phyloP scores from a whole-genome alignment of 2,113 vertebrate genomes.

The Malurus elegans region DNA sequence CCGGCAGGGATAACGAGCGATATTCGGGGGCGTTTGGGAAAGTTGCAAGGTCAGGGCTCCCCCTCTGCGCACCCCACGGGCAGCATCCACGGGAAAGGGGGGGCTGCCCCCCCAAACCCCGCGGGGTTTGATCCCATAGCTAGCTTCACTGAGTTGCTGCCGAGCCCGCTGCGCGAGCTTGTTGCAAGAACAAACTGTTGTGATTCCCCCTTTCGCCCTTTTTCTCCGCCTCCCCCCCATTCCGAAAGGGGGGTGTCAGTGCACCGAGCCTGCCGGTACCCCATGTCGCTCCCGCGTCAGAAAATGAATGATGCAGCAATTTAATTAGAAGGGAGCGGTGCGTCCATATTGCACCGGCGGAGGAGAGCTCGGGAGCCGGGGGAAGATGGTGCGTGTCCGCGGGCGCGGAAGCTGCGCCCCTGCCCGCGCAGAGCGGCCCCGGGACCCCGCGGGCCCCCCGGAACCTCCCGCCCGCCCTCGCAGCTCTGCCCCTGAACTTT shows the following conservation, averaged over 20 bases:
- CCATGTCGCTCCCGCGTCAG: background rate
- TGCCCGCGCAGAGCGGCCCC: background rate
- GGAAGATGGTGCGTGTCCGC: background rate
- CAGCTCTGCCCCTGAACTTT: constrained; percentile 2
- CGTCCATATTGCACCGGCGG: constrained; percentile 11
- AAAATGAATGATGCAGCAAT: constrained; percentile 48
- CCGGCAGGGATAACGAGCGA: background rate
- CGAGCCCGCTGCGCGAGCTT: background rate
- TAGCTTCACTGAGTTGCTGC: background rate
- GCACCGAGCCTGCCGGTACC: background rate
- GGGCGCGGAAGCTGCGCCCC: constrained; percentile 14
- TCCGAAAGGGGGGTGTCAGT: background rate
- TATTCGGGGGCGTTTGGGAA: background rate
- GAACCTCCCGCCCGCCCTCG: background rate
- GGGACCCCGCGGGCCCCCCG: background rate
- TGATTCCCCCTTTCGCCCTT: background rate
- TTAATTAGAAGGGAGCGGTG: constrained; percentile 6
- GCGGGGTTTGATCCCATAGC: background rate
- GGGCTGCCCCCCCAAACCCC: background rate
- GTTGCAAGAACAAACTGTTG: background rate
- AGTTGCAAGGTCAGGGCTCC: background rate
- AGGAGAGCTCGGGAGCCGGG: background rate
- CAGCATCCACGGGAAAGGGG: background rate
- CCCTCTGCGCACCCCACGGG: background rate
- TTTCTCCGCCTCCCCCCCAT: background rate